Evolutionary conservation across 2,888 invertebrate species (phyloP).

Genomic region (Cheilosia pagana): DNA sequence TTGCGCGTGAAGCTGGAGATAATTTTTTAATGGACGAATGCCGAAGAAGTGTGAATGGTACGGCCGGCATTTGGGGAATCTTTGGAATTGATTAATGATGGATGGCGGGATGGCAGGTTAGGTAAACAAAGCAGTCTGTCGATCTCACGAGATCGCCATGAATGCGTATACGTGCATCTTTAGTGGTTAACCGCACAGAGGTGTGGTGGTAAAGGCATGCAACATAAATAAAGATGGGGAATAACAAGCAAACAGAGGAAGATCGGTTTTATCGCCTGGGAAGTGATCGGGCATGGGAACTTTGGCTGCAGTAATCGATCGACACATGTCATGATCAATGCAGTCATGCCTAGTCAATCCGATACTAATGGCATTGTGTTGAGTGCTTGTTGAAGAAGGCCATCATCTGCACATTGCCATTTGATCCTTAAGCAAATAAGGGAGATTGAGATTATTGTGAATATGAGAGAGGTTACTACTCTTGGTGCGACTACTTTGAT

Average conservation of each 20-base stretch:
- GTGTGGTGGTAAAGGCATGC: background rate
- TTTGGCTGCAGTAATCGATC: background rate
- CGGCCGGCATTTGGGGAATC: slow-evolving; percentile 21
- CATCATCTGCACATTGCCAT: background rate
- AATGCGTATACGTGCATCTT: background rate
- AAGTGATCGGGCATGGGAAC: slow-evolving; percentile 1
- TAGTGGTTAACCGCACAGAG: slow-evolving; percentile 5
- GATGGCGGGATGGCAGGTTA: background rate
- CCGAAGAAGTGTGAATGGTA: background rate
- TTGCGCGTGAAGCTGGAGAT: background rate
- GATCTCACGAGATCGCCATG: slow-evolving; percentile 17
- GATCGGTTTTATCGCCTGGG: background rate
- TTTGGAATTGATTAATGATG: slow-evolving; percentile 28
- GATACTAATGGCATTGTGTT: background rate
- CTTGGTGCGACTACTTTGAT: too few relatives aligned
- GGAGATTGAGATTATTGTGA: too few relatives aligned
- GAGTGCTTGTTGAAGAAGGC: background rate
- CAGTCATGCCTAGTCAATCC: background rate
- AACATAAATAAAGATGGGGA: background rate
- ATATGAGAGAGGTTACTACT: too few relatives aligned
- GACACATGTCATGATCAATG: slow-evolving; percentile 26
- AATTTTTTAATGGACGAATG: slow-evolving; percentile 6
- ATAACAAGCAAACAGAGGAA: slow-evolving; percentile 3
- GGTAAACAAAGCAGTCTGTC: background rate
- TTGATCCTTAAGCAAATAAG: too few relatives aligned